Base-by-base conservation (phyloP, 2,113 vertebrate species). In the Hirundichthys speculiger region DNA sequence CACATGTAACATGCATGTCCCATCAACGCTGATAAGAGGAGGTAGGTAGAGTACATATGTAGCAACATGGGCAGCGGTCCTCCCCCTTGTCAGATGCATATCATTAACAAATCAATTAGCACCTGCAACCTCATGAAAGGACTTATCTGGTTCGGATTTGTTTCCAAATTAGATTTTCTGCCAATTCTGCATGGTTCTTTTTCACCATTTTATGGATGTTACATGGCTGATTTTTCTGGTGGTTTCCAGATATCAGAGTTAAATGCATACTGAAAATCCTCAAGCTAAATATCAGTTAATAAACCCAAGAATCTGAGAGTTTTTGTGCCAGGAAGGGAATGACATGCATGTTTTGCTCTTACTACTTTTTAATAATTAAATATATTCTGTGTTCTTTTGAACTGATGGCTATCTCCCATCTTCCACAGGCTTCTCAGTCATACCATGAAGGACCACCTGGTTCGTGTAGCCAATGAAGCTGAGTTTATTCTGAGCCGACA, bases 371-470 rank as follows among this genome's bases (percentile, higher is more conserved):
- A 59, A 11, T 19, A 13, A 45, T 19, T 34, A n/a, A 27, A 54
- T 55, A 13, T 45, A 12, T 12, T 18, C 15, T 4, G 13, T 24
- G 13, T 12, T 49, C 13, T 18, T 14, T 25, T 50, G 12, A 20
- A 30, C 39, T 75, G 21, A 68, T 68, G 55, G 30, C 34, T 30
- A 14, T 84, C 13, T 79, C 11, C 21, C 40, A 8, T 60, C 47
- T 78, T 79, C 49, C 15, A 13, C 77, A 99, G 98, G 77, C 91
- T 99, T 79, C 90, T 99, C 79, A 98, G 98, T 85, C 98, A 99
- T 88, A 99, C 96, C 47, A 99, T 99, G 98, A 99, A 99, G 90
- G 98, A 99, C 84, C 98, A 99, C 85, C 93, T 99, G 80, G 98
- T 99, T 43, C 94, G 98, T 70, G 98, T 99, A 49, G 97, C 96